Conservation (phyloP, 2,113 vertebrate genomes). For the Callocephalon fimbriatum region DNA sequence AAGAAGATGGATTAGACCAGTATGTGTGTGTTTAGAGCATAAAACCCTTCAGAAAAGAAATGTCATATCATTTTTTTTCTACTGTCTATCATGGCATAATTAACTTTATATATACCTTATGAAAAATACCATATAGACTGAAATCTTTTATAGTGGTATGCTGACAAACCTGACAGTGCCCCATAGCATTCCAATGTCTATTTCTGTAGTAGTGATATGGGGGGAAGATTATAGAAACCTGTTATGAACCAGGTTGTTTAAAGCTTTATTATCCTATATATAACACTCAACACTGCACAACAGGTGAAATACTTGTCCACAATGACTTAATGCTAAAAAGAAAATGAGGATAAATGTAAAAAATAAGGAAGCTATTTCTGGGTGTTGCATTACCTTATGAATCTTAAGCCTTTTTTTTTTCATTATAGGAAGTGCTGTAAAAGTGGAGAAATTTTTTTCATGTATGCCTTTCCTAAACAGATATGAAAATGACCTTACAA, state of each 20-base stretch:
- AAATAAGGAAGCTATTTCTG: neutral
- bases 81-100: neutral
- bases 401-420: neutral
- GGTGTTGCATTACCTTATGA: neutral
- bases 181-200: neutral
- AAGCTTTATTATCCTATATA: neutral
- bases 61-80: neutral
- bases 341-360: neutral
- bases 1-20: neutral
- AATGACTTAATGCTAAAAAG: neutral
- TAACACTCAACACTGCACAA: neutral
- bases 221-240: neutral
- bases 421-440: neutral
- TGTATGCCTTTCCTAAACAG: neutral
- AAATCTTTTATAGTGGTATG: neutral
- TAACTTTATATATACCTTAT: neutral
- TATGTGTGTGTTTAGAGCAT: neutral
- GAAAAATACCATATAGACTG: neutral
- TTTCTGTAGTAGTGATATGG: neutral
- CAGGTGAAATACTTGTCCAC: neutral
- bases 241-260: neutral
- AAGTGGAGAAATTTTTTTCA: rapidly evolving
- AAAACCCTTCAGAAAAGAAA: neutral
- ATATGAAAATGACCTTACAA: neutral
- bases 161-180: neutral